phyloP scores from a whole-genome alignment of 2,888 invertebrate genomes.

The Homarus gammarus region DNA sequence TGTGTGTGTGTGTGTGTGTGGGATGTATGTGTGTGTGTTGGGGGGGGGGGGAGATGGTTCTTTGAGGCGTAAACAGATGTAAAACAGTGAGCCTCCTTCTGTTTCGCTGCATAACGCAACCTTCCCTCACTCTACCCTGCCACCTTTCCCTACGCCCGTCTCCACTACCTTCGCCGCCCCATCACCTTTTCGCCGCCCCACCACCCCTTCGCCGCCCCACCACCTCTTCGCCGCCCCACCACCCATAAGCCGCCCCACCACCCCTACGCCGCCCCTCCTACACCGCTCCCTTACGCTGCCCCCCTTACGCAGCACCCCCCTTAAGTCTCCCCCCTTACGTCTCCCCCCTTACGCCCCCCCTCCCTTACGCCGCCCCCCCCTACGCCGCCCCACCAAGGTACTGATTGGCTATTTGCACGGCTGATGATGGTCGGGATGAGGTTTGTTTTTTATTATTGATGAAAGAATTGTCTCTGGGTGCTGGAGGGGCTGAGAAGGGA shows the following conservation, averaged over 20 bases:
- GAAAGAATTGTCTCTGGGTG: background rate
- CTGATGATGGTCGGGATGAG: constrained; percentile 1
- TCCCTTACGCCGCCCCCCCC: background rate
- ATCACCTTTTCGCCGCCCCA: too few species aligned
- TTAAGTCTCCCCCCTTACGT: background rate
- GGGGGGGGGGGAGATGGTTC: too few species aligned
- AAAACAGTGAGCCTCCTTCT: too few species aligned
- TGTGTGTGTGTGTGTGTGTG: too few species aligned
- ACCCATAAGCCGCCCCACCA: too few species aligned
- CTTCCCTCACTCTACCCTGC: background rate
- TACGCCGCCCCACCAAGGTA: too few species aligned
- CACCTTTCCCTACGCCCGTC: background rate
- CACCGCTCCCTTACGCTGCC: background rate
- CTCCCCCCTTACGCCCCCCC: background rate
- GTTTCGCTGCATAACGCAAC: too few species aligned
- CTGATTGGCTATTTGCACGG: constrained; percentile 23
- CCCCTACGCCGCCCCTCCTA: background rate
- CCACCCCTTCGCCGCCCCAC: too few species aligned
- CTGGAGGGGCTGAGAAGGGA: background rate
- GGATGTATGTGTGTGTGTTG: too few species aligned
- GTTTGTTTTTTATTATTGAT: constrained; percentile 16
- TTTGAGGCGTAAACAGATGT: too few species aligned
- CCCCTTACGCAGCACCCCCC: background rate
- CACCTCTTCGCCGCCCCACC: too few species aligned
- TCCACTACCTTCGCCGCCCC: too few species aligned